Conservation (phyloP, 2,888 invertebrate genomes). For the Drosophila limbata region DNA sequence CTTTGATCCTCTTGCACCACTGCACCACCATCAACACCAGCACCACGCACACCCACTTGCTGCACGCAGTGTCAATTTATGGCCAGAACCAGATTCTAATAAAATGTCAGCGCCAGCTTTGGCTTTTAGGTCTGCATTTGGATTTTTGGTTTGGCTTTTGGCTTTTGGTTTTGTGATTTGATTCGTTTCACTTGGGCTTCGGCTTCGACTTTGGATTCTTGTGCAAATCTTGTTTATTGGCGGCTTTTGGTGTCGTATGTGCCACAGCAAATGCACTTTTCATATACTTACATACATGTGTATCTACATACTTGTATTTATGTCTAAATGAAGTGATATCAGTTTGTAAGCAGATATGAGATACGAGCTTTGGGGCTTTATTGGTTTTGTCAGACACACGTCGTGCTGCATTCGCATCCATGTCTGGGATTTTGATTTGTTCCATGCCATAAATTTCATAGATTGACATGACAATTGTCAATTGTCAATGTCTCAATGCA, state of each 20-base stretch:
- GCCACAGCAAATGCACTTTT: conserved; percentile 75
- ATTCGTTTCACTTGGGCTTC: conserved; percentile 28
- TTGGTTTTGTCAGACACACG: conserved; percentile 58
- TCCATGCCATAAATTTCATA: conserved; percentile 68
- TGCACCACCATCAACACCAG: neutral
- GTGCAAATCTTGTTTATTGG: conserved; percentile 70
- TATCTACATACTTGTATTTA: neutral
- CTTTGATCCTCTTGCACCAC: neutral
- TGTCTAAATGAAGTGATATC: neutral
- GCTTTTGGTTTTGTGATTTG: conserved; percentile 22
- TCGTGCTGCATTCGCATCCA: conserved; percentile 29
- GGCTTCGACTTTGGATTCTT: conserved; percentile 45
- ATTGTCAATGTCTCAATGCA: conserved; percentile 47
- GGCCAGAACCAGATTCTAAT: conserved; percentile 62
- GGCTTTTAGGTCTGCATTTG: conserved; percentile 29
- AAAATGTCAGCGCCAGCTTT: conserved; percentile 60
- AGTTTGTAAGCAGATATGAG: conserved; percentile 33
- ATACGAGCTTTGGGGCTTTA: conserved; percentile 46
- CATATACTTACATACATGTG: conserved; percentile 36
- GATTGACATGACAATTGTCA: conserved; percentile 75
- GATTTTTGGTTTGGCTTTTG: conserved; percentile 26
- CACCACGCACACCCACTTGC: conserved; percentile 27
- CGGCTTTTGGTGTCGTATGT: conserved; percentile 66
- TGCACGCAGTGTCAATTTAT: conserved; percentile 68
- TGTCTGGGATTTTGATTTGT: conserved; percentile 65